Percentiles rank a stretch among this genome's conserved stretches.
phyloP scores from a whole-genome alignment of 53 echinoderm and acorn worm genomes.

The Zoroaster sp. region DNA sequence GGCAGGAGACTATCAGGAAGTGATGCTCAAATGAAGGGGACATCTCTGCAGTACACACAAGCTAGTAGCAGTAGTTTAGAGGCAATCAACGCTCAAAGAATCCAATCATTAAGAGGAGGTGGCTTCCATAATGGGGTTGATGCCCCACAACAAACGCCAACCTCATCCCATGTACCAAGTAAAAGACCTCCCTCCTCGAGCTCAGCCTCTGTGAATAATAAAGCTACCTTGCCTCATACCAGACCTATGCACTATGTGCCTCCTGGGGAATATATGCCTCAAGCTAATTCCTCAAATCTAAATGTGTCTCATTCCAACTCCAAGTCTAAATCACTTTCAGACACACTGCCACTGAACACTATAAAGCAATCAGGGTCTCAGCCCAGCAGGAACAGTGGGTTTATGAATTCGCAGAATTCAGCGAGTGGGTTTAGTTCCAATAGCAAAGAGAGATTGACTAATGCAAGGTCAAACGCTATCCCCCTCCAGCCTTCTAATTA shows the following conservation, averaged over 20 bases:
- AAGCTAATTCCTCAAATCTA: neutral
- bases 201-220: slow-evolving; percentile 32
- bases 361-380: neutral
- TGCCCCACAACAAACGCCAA: neutral
- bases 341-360: neutral
- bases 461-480: neutral
- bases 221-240: slow-evolving; percentile 68
- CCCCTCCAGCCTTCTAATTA: neutral
- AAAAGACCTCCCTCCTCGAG: neutral
- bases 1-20: neutral
- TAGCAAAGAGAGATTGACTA: neutral
- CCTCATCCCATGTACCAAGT: neutral
- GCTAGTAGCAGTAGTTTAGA: neutral
- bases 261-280: slow-evolving; percentile 50
- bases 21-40: neutral
- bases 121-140: neutral
- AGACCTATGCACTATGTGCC: slow-evolving; percentile 62
- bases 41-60: neutral
- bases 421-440: slow-evolving; percentile 13
- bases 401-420: neutral
- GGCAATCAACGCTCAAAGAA: slow-evolving; percentile 33
- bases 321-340: slow-evolving; percentile 32
- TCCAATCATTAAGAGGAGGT: slow-evolving; percentile 2
- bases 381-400: neutral
- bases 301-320: neutral